A percentile compares a stretch with the other conserved stretches of the same genome.
These are phyloP conservation scores for Sternotherus odoratus DNA, from an alignment of 2,797 vertebrate genomes.

Conservation along the genomic window DNA sequence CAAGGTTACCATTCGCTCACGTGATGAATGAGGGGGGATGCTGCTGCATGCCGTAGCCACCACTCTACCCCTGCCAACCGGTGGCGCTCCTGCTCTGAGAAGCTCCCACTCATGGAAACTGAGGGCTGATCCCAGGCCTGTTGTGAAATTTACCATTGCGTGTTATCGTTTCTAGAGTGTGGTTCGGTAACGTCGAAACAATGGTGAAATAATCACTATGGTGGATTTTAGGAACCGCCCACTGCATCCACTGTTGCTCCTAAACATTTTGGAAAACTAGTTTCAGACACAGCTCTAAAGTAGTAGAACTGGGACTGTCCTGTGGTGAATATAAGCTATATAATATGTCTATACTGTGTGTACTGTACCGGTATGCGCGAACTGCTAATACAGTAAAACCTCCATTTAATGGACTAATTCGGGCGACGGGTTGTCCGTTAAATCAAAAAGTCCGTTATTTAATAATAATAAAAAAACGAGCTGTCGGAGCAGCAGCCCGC, in stretches of 20 bases:
- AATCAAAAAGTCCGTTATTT: too few relatives aligned
- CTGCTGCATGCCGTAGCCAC: background rate
- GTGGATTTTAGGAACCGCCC: background rate
- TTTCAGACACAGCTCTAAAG: background rate
- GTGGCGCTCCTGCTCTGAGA: background rate
- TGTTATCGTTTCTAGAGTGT: background rate
- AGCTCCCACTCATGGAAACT: background rate
- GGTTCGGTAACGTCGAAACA: background rate
- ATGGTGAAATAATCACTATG: background rate
- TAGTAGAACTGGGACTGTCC: accelerated
- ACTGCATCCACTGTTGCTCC: background rate
- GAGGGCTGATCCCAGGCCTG: background rate
- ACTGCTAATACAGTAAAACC: too few relatives aligned
- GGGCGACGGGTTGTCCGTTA: too few relatives aligned
- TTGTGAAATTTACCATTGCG: background rate
- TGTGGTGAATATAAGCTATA: background rate
- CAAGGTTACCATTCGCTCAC: background rate
- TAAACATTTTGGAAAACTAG: background rate
- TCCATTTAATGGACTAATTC: too few relatives aligned
- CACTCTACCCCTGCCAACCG: background rate
- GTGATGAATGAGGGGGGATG: background rate
- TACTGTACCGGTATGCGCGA: background rate
- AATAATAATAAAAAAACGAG: too few relatives aligned
- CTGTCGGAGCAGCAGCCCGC: too few relatives aligned
- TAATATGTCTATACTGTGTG: background rate